These are phyloP conservation scores for Pipa parva DNA, from an alignment of 2,113 vertebrate genomes.

Conservation along the genomic window DNA sequence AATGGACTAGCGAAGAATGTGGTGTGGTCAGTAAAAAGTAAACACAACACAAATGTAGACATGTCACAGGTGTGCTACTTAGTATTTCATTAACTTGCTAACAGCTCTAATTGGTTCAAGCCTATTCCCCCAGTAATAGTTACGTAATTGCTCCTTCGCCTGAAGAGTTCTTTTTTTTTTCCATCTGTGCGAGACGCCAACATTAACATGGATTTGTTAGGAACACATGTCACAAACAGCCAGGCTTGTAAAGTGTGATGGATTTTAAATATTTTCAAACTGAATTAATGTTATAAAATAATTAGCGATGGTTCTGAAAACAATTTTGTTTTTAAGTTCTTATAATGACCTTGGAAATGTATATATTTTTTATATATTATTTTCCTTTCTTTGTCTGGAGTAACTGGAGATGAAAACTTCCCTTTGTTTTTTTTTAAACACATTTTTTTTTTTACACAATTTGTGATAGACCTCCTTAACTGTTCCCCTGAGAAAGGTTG, in stretches of 20 bases:
- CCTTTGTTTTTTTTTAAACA: too few relatives aligned
- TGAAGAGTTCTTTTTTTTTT: conserved; percentile 28
- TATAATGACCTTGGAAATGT: not conserved
- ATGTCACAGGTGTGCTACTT: conserved; percentile 15
- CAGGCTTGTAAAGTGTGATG: not conserved
- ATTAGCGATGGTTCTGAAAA: not conserved
- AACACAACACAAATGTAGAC: conserved; percentile 21
- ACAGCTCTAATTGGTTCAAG: conserved; percentile 31
- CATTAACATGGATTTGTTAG: conserved; percentile 29
- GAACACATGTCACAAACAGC: conserved; percentile 19
- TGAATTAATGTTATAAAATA: not conserved
- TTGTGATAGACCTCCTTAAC: too few relatives aligned
- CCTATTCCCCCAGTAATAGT: conserved; percentile 36
- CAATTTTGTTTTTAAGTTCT: not conserved
- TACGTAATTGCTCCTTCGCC: conserved; percentile 41
- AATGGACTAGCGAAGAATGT: not conserved
- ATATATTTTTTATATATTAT: too few relatives aligned
- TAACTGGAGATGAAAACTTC: too few relatives aligned
- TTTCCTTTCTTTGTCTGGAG: too few relatives aligned
- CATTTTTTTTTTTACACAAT: too few relatives aligned
- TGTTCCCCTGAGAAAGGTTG: too few relatives aligned
- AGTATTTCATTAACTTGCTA: conserved; percentile 30
- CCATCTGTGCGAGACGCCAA: conserved; percentile 25
- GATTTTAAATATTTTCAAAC: not conserved
- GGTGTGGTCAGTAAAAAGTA: conserved; percentile 22